These are phyloP conservation scores for Phyllopteryx taeniolatus DNA, from an alignment of 2,113 vertebrate genomes.

Conservation along the genomic window DNA sequence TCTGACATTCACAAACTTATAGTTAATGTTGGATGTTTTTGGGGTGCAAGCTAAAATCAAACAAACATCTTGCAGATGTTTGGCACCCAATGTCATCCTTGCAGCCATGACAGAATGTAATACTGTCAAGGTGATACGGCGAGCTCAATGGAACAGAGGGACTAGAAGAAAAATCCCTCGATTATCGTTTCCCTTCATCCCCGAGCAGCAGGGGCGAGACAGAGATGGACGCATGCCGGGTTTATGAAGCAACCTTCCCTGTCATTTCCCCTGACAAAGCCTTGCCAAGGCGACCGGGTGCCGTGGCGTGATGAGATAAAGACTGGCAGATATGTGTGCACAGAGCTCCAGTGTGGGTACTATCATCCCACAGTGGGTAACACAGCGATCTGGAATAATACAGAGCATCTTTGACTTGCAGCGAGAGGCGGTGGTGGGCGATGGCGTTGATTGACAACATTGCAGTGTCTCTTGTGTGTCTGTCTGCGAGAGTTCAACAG, in stretches of 20 bases:
- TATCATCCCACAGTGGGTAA: slow-evolving; percentile 22
- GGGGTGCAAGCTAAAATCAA: slow-evolving; percentile 11
- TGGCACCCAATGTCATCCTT: not conserved
- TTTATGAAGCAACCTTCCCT: slow-evolving; percentile 55
- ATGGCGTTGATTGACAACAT: slow-evolving; percentile 42
- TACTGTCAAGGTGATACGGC: slow-evolving; percentile 58
- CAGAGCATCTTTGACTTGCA: slow-evolving; percentile 37
- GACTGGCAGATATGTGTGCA: slow-evolving; percentile 49
- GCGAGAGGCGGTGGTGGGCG: slow-evolving; percentile 10
- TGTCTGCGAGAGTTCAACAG: slow-evolving; percentile 21
- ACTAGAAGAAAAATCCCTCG: slow-evolving; percentile 46
- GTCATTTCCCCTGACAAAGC: slow-evolving; percentile 54
- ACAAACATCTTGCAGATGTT: slow-evolving; percentile 2
- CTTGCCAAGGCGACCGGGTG: slow-evolving; percentile 37
- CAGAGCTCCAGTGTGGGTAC: not conserved
- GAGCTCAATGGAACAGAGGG: slow-evolving; percentile 37
- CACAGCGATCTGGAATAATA: slow-evolving; percentile 30
- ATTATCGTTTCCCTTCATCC: slow-evolving; percentile 65
- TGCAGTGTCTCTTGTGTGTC: slow-evolving; percentile 20
- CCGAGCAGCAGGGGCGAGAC: slow-evolving; percentile 42
- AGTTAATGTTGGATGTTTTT: slow-evolving; percentile 27
- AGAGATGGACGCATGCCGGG: slow-evolving; percentile 42
- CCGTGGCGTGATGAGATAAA: slow-evolving; percentile 45
- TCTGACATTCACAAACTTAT: not conserved
- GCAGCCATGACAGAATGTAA: slow-evolving; percentile 30